Evolutionary conservation across 2,888 invertebrate genomes (phyloP).

Genomic region (Lasioglossum marginatum): DNA sequence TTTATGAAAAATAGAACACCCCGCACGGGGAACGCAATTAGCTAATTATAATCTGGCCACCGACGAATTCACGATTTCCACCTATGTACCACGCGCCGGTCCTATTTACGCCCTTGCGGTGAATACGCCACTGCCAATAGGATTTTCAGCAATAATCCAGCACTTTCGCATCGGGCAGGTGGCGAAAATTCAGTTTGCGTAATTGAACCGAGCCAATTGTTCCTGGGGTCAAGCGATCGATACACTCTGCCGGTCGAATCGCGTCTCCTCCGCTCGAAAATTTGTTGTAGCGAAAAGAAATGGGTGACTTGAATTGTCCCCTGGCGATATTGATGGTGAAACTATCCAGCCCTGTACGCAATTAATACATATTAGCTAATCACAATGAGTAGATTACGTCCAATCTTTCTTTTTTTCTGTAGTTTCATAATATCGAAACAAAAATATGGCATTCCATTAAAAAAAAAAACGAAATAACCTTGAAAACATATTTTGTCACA

Average conservation of each 20-base stretch:
- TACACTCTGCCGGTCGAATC: slow-evolving; percentile 40
- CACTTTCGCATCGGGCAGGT: slow-evolving; percentile 57
- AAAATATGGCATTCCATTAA: no score
- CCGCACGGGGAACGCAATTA: slow-evolving; percentile 43
- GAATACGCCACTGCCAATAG: slow-evolving; percentile 33
- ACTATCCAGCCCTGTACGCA: background rate
- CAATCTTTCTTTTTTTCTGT: no score
- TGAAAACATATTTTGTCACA: no score
- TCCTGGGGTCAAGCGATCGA: slow-evolving; percentile 59
- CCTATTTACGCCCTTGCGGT: slow-evolving; percentile 51
- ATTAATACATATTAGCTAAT: background rate
- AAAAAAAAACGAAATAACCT: no score
- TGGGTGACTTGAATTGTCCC: background rate
- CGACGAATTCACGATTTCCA: slow-evolving; percentile 42
- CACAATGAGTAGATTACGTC: background rate
- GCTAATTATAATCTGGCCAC: slow-evolving; percentile 53
- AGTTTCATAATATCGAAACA: no score
- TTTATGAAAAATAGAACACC: slow-evolving; percentile 3
- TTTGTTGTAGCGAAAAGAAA: slow-evolving; percentile 28
- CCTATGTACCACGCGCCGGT: background rate
- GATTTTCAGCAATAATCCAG: slow-evolving; percentile 60
- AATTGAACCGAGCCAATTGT: slow-evolving; percentile 70
- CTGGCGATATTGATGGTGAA: background rate
- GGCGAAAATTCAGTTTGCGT: slow-evolving; percentile 69
- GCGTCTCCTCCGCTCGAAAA: slow-evolving; percentile 45